These are phyloP conservation scores for Geotria australis DNA, from an alignment of 2,797 vertebrate genomes.

Conservation along the genomic window DNA sequence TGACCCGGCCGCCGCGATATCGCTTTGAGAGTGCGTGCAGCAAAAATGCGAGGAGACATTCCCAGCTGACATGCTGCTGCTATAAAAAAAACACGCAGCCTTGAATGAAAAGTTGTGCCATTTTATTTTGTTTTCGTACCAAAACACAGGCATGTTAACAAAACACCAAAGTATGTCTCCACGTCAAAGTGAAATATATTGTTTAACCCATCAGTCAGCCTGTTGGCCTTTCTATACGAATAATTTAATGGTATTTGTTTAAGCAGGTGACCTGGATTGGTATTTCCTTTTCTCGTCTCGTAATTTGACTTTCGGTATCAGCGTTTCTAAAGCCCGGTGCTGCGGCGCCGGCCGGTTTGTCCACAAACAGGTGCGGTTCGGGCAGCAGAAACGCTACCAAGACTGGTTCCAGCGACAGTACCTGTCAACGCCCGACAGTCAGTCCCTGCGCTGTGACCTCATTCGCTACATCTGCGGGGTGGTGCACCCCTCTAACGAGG, in stretches of 20 bases:
- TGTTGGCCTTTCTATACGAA: not conserved
- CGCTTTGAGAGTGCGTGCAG: no score
- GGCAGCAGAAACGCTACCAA: constrained; percentile 85
- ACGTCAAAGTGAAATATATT: no score
- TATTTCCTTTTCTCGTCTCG: not conserved
- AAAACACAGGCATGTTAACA: no score
- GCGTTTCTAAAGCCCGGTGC: not conserved
- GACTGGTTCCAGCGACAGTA: constrained; percentile 95
- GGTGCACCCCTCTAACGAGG: constrained; percentile 80
- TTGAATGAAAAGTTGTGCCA: no score
- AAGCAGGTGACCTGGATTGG: not conserved
- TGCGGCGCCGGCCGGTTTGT: not conserved
- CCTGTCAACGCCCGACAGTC: constrained; percentile 65
- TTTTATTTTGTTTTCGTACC: no score
- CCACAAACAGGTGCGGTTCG: constrained; percentile 46
- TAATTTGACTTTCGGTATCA: not conserved
- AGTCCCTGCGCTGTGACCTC: constrained; percentile 70
- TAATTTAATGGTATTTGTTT: not conserved
- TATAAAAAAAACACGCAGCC: no score
- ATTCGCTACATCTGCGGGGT: constrained; percentile 91
- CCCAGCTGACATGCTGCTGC: not conserved
- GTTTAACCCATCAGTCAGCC: no score
- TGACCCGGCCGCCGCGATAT: no score
- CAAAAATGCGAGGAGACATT: no score
- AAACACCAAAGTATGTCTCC: no score